phyloP scores from a whole-genome alignment of 2,888 invertebrate genomes.

The Hypercompe scribonia region DNA sequence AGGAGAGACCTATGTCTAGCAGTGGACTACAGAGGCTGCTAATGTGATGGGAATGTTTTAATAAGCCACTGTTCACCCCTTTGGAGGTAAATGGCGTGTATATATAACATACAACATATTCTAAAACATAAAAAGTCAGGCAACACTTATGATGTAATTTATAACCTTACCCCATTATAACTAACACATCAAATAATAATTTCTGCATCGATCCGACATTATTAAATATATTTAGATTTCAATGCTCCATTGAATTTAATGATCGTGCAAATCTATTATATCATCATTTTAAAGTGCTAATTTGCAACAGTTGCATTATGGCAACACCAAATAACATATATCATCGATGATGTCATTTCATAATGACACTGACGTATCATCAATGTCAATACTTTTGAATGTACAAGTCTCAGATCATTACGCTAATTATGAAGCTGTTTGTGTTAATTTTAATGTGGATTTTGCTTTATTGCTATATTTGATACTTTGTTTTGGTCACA shows the following conservation, averaged over 20 bases:
- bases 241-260: background rate
- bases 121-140: background rate
- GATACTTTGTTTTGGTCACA: too few species aligned
- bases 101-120: too few species aligned
- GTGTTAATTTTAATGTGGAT: background rate
- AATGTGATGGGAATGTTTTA: too few species aligned
- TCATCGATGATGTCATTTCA: background rate
- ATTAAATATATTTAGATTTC: background rate
- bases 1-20: too few species aligned
- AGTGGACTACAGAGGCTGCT: too few species aligned
- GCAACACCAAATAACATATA: conserved; percentile 10
- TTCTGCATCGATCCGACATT: background rate
- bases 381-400: conserved; percentile 6
- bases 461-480: background rate
- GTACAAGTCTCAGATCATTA: background rate
- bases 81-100: too few species aligned
- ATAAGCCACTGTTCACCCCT: too few species aligned
- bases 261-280: conserved; percentile 3
- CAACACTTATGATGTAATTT: background rate
- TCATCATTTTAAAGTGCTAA: conserved; percentile 3
- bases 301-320: conserved; percentile 9
- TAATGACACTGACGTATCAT: background rate
- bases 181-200: background rate
- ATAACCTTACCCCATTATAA: background rate
- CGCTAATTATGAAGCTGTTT: background rate